Conservation (phyloP, 2,888 invertebrate species). For the Platycnemis pennipes region DNA sequence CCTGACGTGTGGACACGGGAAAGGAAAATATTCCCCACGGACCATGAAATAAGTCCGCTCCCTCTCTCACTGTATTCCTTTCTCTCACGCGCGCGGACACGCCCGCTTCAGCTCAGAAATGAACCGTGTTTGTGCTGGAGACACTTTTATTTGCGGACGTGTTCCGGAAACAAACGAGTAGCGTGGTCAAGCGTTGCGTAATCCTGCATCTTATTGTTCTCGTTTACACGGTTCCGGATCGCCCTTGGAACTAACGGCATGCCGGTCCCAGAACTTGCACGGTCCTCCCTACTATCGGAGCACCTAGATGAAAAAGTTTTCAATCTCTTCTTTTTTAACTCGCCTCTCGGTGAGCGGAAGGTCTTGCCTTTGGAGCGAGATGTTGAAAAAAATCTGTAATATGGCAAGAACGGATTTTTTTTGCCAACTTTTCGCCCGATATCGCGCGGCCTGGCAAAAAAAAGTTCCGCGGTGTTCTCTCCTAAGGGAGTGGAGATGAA, state of each 20-base stretch:
- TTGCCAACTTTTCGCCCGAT: not conserved
- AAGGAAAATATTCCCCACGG: constrained; percentile 21
- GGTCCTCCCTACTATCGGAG: not conserved
- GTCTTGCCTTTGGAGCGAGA: not conserved
- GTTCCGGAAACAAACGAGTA: constrained; percentile 28
- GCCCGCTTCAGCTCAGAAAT: too few relatives aligned
- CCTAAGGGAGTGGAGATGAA: too few relatives aligned
- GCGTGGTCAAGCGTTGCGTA: not conserved
- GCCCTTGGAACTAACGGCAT: not conserved
- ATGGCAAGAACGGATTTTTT: too few relatives aligned
- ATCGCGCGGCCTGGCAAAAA: not conserved
- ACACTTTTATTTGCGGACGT: constrained; percentile 13
- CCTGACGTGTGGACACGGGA: constrained; percentile 9
- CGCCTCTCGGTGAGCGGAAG: not conserved
- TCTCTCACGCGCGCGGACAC: too few relatives aligned
- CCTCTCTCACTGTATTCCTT: too few relatives aligned
- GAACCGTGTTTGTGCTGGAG: not conserved
- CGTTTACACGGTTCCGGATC: not conserved
- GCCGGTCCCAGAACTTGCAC: not conserved
- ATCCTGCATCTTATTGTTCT: constrained; percentile 19
- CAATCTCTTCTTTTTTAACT: not conserved
- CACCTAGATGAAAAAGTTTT: not conserved
- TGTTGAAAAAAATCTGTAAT: not conserved
- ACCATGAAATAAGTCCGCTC: not conserved
- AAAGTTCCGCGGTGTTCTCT: too few relatives aligned